A percentile compares a stretch with the other conserved stretches of the same genome.
Conservation (phyloP, 2,113 vertebrate species). For the Astur gentilis region DNA sequence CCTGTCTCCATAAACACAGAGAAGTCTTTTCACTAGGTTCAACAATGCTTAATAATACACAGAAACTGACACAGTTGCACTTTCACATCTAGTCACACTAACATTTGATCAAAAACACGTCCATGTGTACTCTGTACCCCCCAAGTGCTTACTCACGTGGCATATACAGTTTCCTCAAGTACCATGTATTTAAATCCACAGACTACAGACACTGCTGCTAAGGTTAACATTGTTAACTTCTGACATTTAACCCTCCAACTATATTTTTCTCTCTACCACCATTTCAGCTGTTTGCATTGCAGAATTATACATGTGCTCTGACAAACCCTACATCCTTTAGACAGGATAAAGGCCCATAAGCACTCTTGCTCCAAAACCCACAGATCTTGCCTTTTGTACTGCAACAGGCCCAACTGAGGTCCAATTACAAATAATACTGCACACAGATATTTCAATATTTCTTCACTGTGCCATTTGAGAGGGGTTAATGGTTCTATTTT, state of each 20-base stretch:
- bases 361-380: background rate
- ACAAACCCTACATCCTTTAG: background rate
- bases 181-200: background rate
- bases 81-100: background rate
- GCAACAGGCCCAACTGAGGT: background rate
- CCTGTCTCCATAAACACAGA: background rate
- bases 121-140: background rate
- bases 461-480: background rate
- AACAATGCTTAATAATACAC: background rate
- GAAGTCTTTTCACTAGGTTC: background rate
- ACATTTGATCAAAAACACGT: background rate
- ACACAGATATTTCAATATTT: background rate
- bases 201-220: background rate
- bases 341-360: fast-evolving
- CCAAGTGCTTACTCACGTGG: fast-evolving
- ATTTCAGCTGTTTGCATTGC: background rate
- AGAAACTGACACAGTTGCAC: background rate
- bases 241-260: background rate
- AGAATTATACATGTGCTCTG: background rate
- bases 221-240: background rate
- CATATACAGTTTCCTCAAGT: background rate
- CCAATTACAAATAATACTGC: background rate
- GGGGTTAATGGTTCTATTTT: background rate
- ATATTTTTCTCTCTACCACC: background rate
- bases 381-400: background rate